Percentiles rank a stretch among this genome's conserved stretches.
Evolutionary conservation across 2,888 invertebrate species (phyloP).

Genomic region (Lissonota sp.): DNA sequence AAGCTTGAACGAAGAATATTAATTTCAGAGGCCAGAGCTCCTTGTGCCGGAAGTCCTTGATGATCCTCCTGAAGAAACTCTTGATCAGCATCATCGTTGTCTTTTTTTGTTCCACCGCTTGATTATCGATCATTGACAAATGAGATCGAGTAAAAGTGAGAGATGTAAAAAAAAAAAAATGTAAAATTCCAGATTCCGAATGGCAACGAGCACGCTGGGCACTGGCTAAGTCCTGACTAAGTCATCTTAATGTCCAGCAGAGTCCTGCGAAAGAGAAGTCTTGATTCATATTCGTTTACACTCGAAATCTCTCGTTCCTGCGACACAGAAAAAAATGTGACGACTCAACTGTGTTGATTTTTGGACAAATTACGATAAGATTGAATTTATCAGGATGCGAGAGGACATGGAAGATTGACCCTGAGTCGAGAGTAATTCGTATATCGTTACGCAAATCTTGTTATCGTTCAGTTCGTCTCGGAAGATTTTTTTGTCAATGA

Average conservation of each 20-base stretch:
- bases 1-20: slow-evolving; percentile 91
- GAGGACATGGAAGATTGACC: too few relatives aligned
- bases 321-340: not conserved
- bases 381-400: not conserved
- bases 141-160: too few relatives aligned
- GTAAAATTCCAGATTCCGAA: slow-evolving; percentile 43
- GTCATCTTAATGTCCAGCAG: slow-evolving; percentile 51
- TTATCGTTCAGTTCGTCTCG: not conserved
- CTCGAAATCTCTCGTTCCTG: not conserved
- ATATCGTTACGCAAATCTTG: not conserved
- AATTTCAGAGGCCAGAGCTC: slow-evolving; percentile 90
- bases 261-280: slow-evolving; percentile 29
- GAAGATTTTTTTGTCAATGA: not conserved
- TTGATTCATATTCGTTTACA: not conserved
- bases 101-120: slow-evolving; percentile 19
- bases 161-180: slow-evolving; percentile 47
- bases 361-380: not conserved
- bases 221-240: slow-evolving; percentile 38
- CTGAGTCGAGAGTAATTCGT: not conserved
- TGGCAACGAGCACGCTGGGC: slow-evolving; percentile 46
- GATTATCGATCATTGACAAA: too few relatives aligned
- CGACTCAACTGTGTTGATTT: not conserved
- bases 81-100: slow-evolving; percentile 86
- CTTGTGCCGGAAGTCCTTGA: slow-evolving; percentile 89
- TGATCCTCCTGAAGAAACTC: slow-evolving; percentile 88